Conservation (phyloP, 2,888 invertebrate species). For the Pegoplata infirma region DNA sequence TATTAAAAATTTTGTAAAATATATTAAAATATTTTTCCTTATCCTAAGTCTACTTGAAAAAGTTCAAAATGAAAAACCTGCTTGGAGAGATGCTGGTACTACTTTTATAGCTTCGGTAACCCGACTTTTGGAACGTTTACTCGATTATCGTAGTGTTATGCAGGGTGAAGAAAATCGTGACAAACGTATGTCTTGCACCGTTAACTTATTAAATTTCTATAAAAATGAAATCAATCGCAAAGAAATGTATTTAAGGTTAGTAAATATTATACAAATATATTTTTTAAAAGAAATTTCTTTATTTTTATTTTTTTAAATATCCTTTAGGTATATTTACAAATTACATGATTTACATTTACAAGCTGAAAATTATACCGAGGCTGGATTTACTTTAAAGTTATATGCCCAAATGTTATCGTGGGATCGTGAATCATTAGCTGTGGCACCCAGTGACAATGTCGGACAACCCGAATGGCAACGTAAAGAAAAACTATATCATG, state of each 20-base stretch:
- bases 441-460: slow-evolving; percentile 83
- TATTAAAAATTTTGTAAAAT: too few relatives aligned
- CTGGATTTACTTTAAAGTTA: slow-evolving; percentile 95
- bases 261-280: background rate
- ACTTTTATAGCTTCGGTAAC: slow-evolving; percentile 96
- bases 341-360: slow-evolving; percentile 94
- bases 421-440: slow-evolving; percentile 83
- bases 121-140: slow-evolving; percentile 88
- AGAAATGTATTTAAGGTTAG: slow-evolving; percentile 91
- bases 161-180: slow-evolving; percentile 97
- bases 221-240: slow-evolving; percentile 96
- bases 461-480: slow-evolving; percentile 92
- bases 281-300: too few relatives aligned
- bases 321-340: slow-evolving; percentile 91
- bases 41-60: slow-evolving; percentile 87
- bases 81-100: slow-evolving; percentile 94
- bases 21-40: background rate
- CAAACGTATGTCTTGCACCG: slow-evolving; percentile 97
- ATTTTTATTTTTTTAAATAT: background rate
- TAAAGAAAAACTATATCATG: slow-evolving; percentile 92
- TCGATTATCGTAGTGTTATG: slow-evolving; percentile 96
- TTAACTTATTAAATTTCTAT: slow-evolving; percentile 96
- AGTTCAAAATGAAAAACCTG: slow-evolving; percentile 89
- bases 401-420: slow-evolving; percentile 94
- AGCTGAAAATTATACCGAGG: slow-evolving; percentile 95